A percentile compares a stretch with the other conserved stretches of the same genome.
phyloP scores from a whole-genome alignment of 2,888 invertebrate genomes.

The Germaria angustata region DNA sequence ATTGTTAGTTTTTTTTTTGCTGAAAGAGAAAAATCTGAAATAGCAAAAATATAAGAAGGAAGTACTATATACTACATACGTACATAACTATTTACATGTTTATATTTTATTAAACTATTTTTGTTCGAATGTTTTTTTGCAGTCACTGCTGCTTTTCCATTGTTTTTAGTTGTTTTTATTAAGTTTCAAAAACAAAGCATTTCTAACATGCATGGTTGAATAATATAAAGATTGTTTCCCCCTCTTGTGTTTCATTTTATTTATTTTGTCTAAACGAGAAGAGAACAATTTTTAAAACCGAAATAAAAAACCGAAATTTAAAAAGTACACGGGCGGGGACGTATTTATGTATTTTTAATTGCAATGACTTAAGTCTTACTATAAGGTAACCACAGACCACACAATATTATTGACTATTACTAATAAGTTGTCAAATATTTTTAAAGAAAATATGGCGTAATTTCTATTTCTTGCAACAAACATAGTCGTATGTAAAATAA shows the following conservation, averaged over 20 bases:
- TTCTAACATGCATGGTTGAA: slow-evolving; percentile 36
- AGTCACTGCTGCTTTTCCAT: neutral
- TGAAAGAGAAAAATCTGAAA: neutral
- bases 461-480: too few relatives aligned
- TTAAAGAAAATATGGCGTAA: too few relatives aligned
- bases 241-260: neutral
- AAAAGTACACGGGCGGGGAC: neutral
- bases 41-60: too few relatives aligned
- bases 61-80: too few relatives aligned
- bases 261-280: neutral
- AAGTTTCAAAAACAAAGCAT: slow-evolving; percentile 36
- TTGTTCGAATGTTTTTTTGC: neutral
- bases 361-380: too few relatives aligned
- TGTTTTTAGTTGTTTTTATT: neutral
- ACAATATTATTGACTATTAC: too few relatives aligned
- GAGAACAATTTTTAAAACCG: neutral
- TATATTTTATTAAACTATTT: neutral
- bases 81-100: neutral
- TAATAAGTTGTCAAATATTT: too few relatives aligned
- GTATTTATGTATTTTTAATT: neutral
- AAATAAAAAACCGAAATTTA: neutral
- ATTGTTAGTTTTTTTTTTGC: neutral
- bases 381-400: too few relatives aligned
- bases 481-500: too few relatives aligned
- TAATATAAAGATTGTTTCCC: slow-evolving; percentile 16